phyloP scores from a whole-genome alignment of 1,140 invertebrate genomes.

The Macrobrachium rosenbergii region DNA sequence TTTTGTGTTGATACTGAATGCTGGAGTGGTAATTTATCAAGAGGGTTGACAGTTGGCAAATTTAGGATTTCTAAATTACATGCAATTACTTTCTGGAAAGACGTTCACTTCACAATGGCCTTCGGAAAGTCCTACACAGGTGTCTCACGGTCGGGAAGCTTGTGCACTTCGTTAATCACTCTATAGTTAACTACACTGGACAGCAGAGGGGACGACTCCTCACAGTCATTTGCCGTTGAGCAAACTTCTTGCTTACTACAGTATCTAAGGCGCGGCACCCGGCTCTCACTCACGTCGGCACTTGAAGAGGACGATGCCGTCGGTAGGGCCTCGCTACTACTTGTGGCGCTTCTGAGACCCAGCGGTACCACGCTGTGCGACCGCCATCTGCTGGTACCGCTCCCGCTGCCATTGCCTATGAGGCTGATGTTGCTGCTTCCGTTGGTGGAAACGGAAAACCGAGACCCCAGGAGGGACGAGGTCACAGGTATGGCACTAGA shows the following conservation, averaged over 20 bases:
- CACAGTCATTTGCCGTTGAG: constrained; percentile 16
- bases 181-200: constrained; percentile 47
- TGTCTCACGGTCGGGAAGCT: constrained; percentile 39
- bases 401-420: not conserved
- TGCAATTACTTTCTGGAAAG: not conserved
- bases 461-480: no score
- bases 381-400: constrained; percentile 17
- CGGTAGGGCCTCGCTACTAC: not conserved
- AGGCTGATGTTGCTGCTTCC: not conserved
- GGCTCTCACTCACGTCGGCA: constrained; percentile 2
- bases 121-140: constrained; percentile 16
- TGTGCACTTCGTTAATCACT: constrained; percentile 45
- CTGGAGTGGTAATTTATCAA: no score
- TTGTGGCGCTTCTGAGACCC: constrained; percentile 16
- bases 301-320: not conserved
- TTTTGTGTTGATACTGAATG: no score
- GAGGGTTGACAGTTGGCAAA: not conserved
- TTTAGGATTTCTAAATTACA: not conserved
- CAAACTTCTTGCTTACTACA: constrained; percentile 38
- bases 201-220: constrained; percentile 50
- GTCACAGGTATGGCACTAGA: no score
- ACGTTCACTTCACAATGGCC: not conserved
- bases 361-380: constrained; percentile 26
- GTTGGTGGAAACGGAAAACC: not conserved
- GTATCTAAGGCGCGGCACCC: constrained; percentile 24